Evolutionary conservation across 2,113 vertebrate species (phyloP).

Genomic region (Apodemus sylvaticus): DNA sequence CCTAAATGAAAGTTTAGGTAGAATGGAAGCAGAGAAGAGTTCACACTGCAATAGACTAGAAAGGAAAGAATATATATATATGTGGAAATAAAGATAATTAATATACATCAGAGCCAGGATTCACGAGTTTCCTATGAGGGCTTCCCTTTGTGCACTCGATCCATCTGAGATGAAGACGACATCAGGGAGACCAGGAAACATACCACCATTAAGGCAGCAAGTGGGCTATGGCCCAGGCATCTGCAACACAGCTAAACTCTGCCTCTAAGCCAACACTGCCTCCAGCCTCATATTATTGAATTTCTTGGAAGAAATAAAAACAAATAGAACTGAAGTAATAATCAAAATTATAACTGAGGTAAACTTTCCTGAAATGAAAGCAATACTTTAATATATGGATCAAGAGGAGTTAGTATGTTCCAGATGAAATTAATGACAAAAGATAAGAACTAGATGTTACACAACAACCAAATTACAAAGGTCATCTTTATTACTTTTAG

Average conservation of each 20-base stretch:
- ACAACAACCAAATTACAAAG: slow-evolving; percentile 53
- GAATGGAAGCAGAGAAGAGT: background rate
- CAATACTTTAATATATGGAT: slow-evolving; percentile 59
- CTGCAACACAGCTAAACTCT: background rate
- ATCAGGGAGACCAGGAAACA: background rate
- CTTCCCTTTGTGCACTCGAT: background rate
- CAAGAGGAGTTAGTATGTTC: slow-evolving; percentile 48
- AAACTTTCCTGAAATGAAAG: slow-evolving; percentile 74
- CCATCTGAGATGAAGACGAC: background rate
- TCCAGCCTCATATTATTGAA: slow-evolving; percentile 58
- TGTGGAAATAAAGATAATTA: background rate
- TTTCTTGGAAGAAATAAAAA: slow-evolving; percentile 68
- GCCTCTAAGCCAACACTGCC: background rate
- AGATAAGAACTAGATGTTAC: slow-evolving; percentile 45
- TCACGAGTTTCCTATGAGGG: background rate
- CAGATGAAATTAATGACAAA: slow-evolving; percentile 66
- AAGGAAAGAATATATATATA: background rate
- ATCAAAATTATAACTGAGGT: slow-evolving; percentile 66
- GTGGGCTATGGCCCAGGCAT: background rate
- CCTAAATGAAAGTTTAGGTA: background rate
- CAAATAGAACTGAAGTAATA: slow-evolving; percentile 67
- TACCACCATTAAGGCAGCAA: background rate
- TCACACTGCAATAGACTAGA: background rate
- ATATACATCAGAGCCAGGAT: background rate
- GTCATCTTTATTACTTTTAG: background rate